Conservation (phyloP, 2,797 vertebrate genomes). For the Spinibarbus caldwelli region DNA sequence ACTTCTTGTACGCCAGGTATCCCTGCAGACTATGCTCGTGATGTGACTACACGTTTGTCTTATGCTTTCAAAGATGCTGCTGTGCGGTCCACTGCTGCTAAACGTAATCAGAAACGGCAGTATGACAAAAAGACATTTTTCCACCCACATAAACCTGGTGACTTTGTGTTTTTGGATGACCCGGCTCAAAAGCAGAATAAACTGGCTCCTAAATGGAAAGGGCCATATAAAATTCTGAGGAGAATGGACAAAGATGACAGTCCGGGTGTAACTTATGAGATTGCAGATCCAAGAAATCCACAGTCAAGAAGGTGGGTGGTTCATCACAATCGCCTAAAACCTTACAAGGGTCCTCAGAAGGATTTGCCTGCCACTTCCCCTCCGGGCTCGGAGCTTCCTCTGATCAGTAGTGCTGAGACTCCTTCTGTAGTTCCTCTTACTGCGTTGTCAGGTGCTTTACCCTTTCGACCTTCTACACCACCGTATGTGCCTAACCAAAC, state of each 20-base stretch:
- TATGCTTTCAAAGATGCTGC: too few relatives aligned
- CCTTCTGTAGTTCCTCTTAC: neutral
- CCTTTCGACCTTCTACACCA: neutral
- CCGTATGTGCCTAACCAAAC: neutral
- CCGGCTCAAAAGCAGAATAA: conserved; percentile 33
- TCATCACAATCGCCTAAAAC: neutral
- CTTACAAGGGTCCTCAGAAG: neutral
- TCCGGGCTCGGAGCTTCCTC: neutral
- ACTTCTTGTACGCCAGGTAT: neutral
- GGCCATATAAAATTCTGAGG: neutral
- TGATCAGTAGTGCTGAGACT: too few relatives aligned
- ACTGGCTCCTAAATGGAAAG: conserved; percentile 18
- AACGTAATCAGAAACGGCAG: too few relatives aligned
- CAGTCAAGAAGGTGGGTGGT: conserved; percentile 1
- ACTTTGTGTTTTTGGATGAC: conserved; percentile 20
- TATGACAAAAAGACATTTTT: too few relatives aligned
- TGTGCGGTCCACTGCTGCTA: too few relatives aligned
- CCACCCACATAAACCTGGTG: neutral
- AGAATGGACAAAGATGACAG: neutral
- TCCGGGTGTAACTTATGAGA: too few relatives aligned
- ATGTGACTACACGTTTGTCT: conserved; percentile 13
- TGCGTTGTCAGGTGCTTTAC: neutral
- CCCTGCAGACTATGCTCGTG: conserved; percentile 5
- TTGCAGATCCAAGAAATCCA: neutral
- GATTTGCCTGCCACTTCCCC: neutral